These are phyloP conservation scores for Dasyprocta punctata DNA, from an alignment of 2,113 vertebrate genomes.

Conservation along the genomic window DNA sequence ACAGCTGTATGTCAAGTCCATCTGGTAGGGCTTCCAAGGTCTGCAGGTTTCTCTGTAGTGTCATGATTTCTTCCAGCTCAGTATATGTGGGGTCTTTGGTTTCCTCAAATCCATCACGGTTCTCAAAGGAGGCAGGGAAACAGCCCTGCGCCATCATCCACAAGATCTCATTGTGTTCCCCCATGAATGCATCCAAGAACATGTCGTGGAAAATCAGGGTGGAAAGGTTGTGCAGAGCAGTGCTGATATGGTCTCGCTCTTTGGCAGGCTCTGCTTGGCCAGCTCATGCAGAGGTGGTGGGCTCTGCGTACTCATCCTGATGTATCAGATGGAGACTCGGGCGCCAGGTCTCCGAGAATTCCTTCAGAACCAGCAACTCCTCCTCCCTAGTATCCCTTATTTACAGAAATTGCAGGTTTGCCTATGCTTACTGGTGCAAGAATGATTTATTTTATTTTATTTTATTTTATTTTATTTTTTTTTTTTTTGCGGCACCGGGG, in stretches of 20 bases:
- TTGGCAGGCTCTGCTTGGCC: neutral
- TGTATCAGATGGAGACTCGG: too few species aligned
- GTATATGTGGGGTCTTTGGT: neutral
- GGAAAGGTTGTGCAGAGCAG: neutral
- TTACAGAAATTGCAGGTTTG: neutral
- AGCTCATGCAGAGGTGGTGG: neutral
- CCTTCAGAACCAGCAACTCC: neutral
- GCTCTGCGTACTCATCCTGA: neutral
- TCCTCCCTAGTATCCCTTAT: neutral
- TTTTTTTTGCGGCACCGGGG: too few species aligned
- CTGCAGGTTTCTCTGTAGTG: neutral
- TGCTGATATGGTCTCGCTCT: neutral
- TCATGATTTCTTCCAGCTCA: neutral
- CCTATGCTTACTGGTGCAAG: neutral
- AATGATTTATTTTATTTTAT: too few species aligned
- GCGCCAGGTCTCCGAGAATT: too few species aligned
- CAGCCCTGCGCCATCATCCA: neutral
- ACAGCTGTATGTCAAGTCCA: neutral
- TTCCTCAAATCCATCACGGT: neutral
- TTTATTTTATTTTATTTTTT: too few species aligned
- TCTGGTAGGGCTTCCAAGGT: neutral
- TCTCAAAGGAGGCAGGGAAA: neutral
- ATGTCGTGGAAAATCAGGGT: neutral
- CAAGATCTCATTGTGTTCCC: neutral
- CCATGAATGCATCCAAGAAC: neutral